Evolutionary conservation across 2,888 invertebrate species (phyloP).

Genomic region (Phyllotreta cruciferae): DNA sequence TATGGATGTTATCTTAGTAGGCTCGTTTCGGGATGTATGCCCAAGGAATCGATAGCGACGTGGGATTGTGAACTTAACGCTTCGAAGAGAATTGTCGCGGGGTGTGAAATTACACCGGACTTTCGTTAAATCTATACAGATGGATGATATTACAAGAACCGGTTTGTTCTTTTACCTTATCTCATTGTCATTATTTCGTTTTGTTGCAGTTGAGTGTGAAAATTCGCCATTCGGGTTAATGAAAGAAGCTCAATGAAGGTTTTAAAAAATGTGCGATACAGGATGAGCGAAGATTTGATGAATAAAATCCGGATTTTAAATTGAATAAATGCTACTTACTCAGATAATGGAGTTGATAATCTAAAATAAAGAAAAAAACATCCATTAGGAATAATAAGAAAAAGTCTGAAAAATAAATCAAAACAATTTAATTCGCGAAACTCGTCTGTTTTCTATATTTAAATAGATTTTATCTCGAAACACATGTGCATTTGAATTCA

Average conservation of each 20-base stretch:
- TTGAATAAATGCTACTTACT: slow-evolving; percentile 23
- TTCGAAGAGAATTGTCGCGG: too few species aligned
- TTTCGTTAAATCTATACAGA: too few species aligned
- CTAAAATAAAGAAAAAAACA: slow-evolving; percentile 26
- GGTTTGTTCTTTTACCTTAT: too few species aligned
- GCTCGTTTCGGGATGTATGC: not conserved
- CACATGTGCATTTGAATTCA: slow-evolving; percentile 10
- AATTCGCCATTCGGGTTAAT: too few species aligned
- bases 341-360: slow-evolving; percentile 26
- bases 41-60: too few species aligned
- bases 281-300: slow-evolving; percentile 1
- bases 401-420: slow-evolving; percentile 3
- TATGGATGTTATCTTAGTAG: not conserved
- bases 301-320: slow-evolving; percentile 2
- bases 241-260: too few species aligned
- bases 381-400: slow-evolving; percentile 8
- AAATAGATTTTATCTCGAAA: slow-evolving; percentile 5
- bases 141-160: too few species aligned
- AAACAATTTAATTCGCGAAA: not conserved
- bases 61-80: too few species aligned
- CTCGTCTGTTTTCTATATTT: slow-evolving; percentile 5
- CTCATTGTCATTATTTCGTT: too few species aligned
- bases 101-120: too few species aligned
- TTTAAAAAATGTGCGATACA: too few species aligned
- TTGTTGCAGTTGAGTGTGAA: too few species aligned